phyloP scores from a whole-genome alignment of 2,113 vertebrate species.

The Onychorhynchus coronatus region DNA sequence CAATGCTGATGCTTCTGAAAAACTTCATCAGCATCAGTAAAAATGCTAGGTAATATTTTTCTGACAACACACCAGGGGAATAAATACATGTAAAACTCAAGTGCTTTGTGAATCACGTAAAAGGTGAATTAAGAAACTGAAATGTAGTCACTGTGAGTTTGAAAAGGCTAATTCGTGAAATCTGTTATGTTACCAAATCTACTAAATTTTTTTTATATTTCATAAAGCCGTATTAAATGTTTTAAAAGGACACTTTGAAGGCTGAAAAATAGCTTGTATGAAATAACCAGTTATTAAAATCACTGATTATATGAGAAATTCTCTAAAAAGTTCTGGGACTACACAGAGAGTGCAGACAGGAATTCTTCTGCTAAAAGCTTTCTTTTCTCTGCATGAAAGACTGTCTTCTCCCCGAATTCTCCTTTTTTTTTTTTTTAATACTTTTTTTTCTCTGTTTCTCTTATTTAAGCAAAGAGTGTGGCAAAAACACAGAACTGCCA shows the following conservation, averaged over 20 bases:
- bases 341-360: not conserved
- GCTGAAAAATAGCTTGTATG: not conserved
- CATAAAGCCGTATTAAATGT: not conserved
- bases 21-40: not conserved
- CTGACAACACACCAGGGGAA: not conserved
- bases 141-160: not conserved
- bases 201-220: not conserved
- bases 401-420: not conserved
- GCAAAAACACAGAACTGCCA: not conserved
- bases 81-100: not conserved
- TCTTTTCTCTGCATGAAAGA: not conserved
- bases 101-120: not conserved
- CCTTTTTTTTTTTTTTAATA: not conserved
- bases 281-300: not conserved
- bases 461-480: not conserved
- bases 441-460: not conserved
- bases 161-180: not conserved
- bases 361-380: not conserved
- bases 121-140: not conserved
- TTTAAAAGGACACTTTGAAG: not conserved
- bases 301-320: not conserved
- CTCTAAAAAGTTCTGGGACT: not conserved
- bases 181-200: not conserved
- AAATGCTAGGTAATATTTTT: not conserved
- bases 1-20: not conserved